phyloP scores from a whole-genome alignment of 2,888 invertebrate species.

The Dorcus parallelipipedus region DNA sequence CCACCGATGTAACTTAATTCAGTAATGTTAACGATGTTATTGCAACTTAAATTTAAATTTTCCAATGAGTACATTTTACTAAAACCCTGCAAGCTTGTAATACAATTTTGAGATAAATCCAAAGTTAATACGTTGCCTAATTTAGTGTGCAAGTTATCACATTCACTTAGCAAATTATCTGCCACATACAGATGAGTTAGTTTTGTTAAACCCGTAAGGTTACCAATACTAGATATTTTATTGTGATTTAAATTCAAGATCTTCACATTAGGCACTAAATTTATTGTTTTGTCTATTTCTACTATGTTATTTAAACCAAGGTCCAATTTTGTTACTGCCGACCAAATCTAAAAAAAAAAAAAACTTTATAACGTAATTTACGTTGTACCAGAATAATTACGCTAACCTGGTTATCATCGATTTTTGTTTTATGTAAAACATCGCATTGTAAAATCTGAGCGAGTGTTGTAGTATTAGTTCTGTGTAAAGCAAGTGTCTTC shows the following conservation, averaged over 20 bases:
- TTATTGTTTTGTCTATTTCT: conserved; percentile 77
- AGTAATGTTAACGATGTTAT: conserved; percentile 74
- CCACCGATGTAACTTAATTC: conserved; percentile 77
- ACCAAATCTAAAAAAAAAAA: conserved; percentile 60
- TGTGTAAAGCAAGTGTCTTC: conserved; percentile 60
- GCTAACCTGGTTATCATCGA: conserved; percentile 44
- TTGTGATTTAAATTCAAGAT: conserved; percentile 75
- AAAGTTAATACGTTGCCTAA: conserved; percentile 86
- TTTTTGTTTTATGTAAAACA: conserved; percentile 67
- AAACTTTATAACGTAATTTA: neutral
- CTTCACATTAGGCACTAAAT: conserved; percentile 69
- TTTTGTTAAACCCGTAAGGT: conserved; percentile 75
- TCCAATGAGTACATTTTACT: conserved; percentile 83
- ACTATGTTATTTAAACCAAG: conserved; percentile 76
- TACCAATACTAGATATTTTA: conserved; percentile 67
- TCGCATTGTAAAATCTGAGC: conserved; percentile 83
- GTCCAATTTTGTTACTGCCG: conserved; percentile 66
- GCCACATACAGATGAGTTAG: conserved; percentile 75
- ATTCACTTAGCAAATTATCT: conserved; percentile 70
- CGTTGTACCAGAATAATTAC: conserved; percentile 1
- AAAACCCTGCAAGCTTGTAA: conserved; percentile 69
- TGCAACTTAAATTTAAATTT: conserved; percentile 81
- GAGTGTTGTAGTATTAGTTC: conserved; percentile 64
- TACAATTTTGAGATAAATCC: conserved; percentile 80
- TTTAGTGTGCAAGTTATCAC: conserved; percentile 77